Conservation (phyloP, 2,888 invertebrate genomes). For the Amphipoea oculea region DNA sequence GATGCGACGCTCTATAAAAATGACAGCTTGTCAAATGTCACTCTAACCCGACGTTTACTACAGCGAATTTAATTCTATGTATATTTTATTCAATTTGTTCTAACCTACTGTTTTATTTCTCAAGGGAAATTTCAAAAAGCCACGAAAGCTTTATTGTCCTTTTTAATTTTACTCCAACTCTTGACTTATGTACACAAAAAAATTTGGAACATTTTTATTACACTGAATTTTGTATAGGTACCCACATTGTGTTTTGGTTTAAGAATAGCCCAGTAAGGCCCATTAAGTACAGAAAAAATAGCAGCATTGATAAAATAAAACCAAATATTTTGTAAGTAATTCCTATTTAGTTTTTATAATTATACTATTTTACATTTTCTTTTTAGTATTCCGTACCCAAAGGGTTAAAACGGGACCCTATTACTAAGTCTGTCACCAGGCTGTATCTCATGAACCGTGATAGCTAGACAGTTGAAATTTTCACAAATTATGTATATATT, state of each 20-base stretch:
- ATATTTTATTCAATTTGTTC: conserved; percentile 60
- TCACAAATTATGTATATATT: too few species aligned
- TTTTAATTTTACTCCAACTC: conserved; percentile 55
- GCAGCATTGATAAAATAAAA: background rate
- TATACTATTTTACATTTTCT: background rate
- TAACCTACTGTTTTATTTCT: conserved; percentile 45
- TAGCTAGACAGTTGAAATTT: too few species aligned
- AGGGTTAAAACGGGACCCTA: too few species aligned
- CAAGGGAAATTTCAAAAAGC: conserved; percentile 54
- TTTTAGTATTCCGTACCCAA: background rate
- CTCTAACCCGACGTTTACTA: background rate
- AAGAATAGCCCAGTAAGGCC: background rate
- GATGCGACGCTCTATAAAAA: too few species aligned
- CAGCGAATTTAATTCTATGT: conserved; percentile 19
- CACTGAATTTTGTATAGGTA: conserved; percentile 16
- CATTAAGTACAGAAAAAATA: background rate
- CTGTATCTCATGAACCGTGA: too few species aligned
- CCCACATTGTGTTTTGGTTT: background rate
- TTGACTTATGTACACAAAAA: conserved; percentile 28
- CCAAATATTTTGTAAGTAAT: background rate
- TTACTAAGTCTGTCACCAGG: too few species aligned
- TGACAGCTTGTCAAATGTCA: background rate
- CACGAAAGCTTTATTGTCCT: conserved; percentile 54
- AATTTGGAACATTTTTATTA: conserved; percentile 29
- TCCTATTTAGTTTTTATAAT: background rate